phyloP scores from a whole-genome alignment of 2,113 vertebrate species.

The Sylvietta virens region DNA sequence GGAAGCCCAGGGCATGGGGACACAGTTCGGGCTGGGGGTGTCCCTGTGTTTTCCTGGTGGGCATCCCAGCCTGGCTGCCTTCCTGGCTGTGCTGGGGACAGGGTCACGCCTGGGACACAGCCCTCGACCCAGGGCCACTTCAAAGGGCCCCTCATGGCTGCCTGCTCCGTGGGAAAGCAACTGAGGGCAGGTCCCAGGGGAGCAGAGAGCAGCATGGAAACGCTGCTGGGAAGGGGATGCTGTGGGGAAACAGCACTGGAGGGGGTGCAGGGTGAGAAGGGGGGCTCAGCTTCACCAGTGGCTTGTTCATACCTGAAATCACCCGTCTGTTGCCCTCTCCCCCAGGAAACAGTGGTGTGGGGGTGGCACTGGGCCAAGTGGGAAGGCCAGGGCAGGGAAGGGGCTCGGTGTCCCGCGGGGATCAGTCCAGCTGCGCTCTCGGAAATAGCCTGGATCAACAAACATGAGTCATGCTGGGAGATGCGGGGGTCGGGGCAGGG shows the following conservation, averaged over 20 bases:
- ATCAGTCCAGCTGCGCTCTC: constrained; percentile 7
- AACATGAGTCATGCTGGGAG: constrained; percentile 48
- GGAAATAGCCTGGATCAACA: constrained; percentile 58
- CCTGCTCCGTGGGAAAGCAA: constrained; percentile 26
- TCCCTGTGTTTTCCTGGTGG: neutral
- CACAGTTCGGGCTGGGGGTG: rapidly evolving
- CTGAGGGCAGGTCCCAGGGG: neutral
- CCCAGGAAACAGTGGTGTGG: rapidly evolving
- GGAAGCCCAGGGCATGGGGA: neutral
- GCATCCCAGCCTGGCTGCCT: neutral
- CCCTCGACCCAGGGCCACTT: neutral
- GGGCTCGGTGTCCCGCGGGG: neutral
- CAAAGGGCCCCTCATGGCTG: neutral
- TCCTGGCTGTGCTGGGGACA: neutral
- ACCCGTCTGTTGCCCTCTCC: neutral
- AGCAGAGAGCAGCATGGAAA: neutral
- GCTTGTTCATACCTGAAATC: neutral
- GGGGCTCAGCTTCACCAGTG: neutral
- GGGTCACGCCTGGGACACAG: neutral
- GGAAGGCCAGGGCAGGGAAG: neutral
- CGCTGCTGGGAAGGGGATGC: neutral
- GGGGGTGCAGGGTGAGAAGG: neutral
- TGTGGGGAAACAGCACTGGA: neutral
- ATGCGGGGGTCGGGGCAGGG: neutral
- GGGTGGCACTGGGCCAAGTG: neutral